Conservation (phyloP, 1,140 invertebrate species). For the Eupristina koningsbergeri region DNA sequence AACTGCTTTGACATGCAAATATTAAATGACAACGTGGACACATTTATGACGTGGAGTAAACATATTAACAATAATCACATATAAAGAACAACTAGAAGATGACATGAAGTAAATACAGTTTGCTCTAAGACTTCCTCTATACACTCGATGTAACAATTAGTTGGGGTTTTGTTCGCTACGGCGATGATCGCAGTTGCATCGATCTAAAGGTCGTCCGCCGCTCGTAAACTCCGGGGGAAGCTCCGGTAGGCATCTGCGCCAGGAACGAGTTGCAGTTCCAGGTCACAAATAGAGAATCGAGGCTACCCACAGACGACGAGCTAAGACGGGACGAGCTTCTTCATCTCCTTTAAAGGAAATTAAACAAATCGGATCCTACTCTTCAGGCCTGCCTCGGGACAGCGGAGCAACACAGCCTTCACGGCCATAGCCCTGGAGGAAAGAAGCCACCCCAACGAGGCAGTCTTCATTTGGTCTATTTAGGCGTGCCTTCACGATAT, state of each 20-base stretch:
- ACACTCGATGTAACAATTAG: conserved; percentile 7
- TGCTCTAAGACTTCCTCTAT: background rate
- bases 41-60: background rate
- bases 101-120: conserved; percentile 23
- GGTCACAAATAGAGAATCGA: background rate
- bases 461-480: conserved; percentile 48
- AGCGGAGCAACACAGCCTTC: conserved; percentile 29
- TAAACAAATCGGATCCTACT: conserved; percentile 13
- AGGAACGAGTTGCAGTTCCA: background rate
- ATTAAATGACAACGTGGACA: background rate
- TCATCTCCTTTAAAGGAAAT: background rate
- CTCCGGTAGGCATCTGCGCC: background rate
- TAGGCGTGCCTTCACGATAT: conserved; percentile 77
- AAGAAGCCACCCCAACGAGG: conserved; percentile 39
- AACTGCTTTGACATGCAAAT: conserved; percentile 23
- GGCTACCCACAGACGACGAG: background rate
- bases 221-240: background rate
- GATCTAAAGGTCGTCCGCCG: background rate
- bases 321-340: background rate
- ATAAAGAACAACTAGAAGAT: conserved; percentile 23
- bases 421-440: conserved; percentile 4
- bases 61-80: conserved; percentile 6
- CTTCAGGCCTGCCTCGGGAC: conserved; percentile 2
- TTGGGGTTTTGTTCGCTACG: background rate
- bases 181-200: background rate